Evolutionary conservation across 2,888 invertebrate genomes (phyloP).

Genomic region (Mactromeris polynyma): DNA sequence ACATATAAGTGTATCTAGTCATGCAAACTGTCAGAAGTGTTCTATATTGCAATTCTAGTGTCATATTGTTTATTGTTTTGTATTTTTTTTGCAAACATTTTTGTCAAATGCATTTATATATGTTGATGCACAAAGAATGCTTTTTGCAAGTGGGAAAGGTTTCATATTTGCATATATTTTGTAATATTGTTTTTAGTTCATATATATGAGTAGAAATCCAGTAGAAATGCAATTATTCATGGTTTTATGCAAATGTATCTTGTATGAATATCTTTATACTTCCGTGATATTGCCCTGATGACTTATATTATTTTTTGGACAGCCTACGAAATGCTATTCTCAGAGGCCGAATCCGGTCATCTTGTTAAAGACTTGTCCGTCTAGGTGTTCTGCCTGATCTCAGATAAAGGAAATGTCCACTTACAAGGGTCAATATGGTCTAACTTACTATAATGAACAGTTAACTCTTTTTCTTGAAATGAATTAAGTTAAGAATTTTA

Average conservation of each 20-base stretch:
- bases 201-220: constrained; percentile 1
- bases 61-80: constrained; percentile 22
- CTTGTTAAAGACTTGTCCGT: too few species aligned
- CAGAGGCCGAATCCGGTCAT: too few species aligned
- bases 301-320: background rate
- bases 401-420: too few species aligned
- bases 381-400: too few species aligned
- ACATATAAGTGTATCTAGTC: constrained; percentile 1
- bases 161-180: constrained; percentile 6
- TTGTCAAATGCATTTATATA: background rate
- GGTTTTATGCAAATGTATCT: constrained; percentile 8
- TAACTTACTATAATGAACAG: too few species aligned
- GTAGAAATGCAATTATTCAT: background rate
- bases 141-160: background rate
- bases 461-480: too few species aligned
- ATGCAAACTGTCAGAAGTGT: background rate
- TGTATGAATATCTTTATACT: background rate
- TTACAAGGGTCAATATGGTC: too few species aligned
- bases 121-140: background rate
- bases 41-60: constrained; percentile 9
- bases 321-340: background rate
- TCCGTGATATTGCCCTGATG: background rate
- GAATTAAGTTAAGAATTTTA: too few species aligned
- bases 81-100: background rate
- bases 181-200: background rate